Conservation (phyloP, 2,797 vertebrate species). For the Poeciliopsis infans region DNA sequence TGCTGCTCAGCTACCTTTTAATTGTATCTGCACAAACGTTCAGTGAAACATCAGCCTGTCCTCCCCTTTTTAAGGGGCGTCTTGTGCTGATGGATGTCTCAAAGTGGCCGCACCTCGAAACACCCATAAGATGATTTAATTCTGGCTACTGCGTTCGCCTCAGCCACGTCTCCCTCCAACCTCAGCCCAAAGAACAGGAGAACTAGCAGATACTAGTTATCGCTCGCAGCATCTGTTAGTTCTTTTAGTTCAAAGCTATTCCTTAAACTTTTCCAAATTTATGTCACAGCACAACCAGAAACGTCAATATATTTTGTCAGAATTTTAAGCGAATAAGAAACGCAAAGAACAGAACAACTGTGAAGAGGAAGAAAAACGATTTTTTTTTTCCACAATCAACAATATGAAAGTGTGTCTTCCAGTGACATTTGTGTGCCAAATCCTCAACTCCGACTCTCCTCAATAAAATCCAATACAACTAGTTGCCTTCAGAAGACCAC, state of each 20-base stretch:
- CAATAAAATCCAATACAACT: neutral
- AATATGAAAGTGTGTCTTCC: neutral
- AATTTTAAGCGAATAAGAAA: neutral
- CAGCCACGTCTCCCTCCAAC: conserved; percentile 51
- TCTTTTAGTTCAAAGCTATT: neutral
- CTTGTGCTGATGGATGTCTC: conserved; percentile 70
- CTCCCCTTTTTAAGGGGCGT: conserved; percentile 28
- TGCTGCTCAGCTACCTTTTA: conserved; percentile 65
- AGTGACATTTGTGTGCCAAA: neutral
- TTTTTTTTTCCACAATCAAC: neutral
- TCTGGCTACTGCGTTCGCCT: conserved; percentile 45
- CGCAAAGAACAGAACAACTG: neutral
- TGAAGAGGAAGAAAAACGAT: neutral
- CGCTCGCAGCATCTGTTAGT: neutral
- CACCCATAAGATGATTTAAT: conserved; percentile 68
- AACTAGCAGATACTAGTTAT: neutral
- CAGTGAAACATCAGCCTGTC: conserved; percentile 34
- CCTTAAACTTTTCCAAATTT: neutral
- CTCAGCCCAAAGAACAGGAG: conserved; percentile 19
- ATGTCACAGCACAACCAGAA: neutral
- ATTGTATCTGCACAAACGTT: conserved; percentile 49
- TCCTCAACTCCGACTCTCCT: neutral
- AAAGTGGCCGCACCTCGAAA: conserved; percentile 68
- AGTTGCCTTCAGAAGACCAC: neutral
- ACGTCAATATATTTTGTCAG: neutral